Evolutionary conservation across 1,140 invertebrate species (phyloP).

Genomic region (Trachymyrmex septentrionalis): DNA sequence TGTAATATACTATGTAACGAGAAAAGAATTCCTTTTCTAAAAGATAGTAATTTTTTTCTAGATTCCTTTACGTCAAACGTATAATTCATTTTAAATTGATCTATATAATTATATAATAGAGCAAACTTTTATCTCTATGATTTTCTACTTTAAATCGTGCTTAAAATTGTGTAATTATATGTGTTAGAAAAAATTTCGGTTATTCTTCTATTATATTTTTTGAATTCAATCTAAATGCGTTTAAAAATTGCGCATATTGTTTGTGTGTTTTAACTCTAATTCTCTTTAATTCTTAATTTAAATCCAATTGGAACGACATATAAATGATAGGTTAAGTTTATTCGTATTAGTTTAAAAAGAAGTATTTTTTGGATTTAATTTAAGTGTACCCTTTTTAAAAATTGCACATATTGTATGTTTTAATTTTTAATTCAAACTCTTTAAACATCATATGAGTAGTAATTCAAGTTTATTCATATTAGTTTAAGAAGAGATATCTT

Average conservation of each 20-base stretch:
- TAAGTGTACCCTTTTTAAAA: background rate
- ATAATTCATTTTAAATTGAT: constrained; percentile 2
- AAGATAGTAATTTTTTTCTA: background rate
- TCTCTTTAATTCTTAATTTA: background rate
- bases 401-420: background rate
- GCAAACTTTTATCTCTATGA: background rate
- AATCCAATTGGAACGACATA: background rate
- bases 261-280: constrained; percentile 6
- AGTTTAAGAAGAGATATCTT: background rate
- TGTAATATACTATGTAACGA: background rate
- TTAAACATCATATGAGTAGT: background rate
- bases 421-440: background rate
- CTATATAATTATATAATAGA: background rate
- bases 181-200: background rate
- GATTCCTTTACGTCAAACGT: constrained; percentile 20
- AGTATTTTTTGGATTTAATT: background rate
- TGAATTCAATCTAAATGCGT: background rate
- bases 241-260: background rate
- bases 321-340: background rate
- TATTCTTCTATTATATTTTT: constrained; percentile 1
- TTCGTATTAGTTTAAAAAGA: background rate
- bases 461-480: background rate
- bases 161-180: constrained; percentile 15
- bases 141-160: background rate
- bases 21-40: constrained; percentile 19